Percentiles rank a stretch among this genome's conserved stretches.
These are phyloP conservation scores for Hydriomena furcata DNA, from an alignment of 2,888 invertebrate genomes.

Conservation along the genomic window DNA sequence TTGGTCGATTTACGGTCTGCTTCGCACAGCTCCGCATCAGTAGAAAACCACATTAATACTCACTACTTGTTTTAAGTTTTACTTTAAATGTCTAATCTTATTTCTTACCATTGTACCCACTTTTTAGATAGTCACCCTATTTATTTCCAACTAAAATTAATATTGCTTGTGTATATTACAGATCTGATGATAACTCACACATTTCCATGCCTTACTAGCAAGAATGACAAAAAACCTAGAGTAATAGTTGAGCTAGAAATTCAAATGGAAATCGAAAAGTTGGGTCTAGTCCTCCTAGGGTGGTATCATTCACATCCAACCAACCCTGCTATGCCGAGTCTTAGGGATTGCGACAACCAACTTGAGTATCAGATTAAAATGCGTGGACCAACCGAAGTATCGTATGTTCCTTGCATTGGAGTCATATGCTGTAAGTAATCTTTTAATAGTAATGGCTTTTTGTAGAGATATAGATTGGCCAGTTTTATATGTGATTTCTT, in stretches of 20 bases:
- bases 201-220: slow-evolving; percentile 93
- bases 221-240: slow-evolving; percentile 90
- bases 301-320: slow-evolving; percentile 98
- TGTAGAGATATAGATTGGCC: too few species aligned
- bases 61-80: too few species aligned
- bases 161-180: slow-evolving; percentile 62
- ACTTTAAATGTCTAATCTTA: too few species aligned
- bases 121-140: too few species aligned
- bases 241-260: slow-evolving; percentile 92
- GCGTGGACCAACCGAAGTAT: slow-evolving; percentile 95
- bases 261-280: slow-evolving; percentile 91
- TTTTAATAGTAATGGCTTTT: too few species aligned
- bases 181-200: slow-evolving; percentile 94
- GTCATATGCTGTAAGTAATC: slow-evolving; percentile 93
- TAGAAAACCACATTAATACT: too few species aligned
- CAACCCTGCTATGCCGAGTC: slow-evolving; percentile 93
- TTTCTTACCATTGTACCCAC: too few species aligned
- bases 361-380: slow-evolving; percentile 97
- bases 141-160: not conserved
- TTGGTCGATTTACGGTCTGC: too few species aligned
- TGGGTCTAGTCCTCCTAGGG: slow-evolving; percentile 92
- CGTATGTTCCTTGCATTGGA: slow-evolving; percentile 96
- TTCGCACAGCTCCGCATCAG: too few species aligned
- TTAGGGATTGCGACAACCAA: slow-evolving; percentile 95
- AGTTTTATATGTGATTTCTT: too few species aligned